Conservation (phyloP, 2,888 invertebrate species). For the Zele albiditarsus region DNA sequence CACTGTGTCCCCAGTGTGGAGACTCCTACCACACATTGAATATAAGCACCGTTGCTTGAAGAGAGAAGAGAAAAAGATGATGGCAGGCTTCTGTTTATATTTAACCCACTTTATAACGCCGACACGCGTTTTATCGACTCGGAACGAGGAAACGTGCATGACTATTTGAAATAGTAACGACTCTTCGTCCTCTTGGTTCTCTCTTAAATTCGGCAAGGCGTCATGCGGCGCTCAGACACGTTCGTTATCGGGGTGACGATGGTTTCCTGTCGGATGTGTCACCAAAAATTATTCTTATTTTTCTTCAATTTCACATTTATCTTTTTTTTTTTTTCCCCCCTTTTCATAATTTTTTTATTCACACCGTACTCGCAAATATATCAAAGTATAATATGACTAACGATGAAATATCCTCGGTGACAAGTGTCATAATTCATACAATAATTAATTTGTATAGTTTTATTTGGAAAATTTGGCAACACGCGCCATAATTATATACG, state of each 20-base stretch:
- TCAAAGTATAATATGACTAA: neutral
- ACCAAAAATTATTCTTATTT: conserved; percentile 1
- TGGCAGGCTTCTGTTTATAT: conserved; percentile 49
- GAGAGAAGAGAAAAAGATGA: conserved; percentile 1
- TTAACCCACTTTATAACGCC: conserved; percentile 55
- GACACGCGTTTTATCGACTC: conserved; percentile 53
- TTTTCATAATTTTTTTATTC: neutral
- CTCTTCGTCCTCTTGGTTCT: neutral
- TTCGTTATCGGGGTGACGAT: conserved; percentile 53
- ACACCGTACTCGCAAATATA: neutral
- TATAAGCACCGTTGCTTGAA: conserved; percentile 25
- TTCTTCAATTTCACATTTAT: conserved; percentile 7
- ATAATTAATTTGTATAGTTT: conserved; percentile 2
- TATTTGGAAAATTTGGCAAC: neutral
- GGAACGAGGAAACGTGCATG: conserved; percentile 50
- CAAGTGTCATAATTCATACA: neutral
- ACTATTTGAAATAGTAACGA: conserved; percentile 43
- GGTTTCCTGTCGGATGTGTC: conserved; percentile 49
- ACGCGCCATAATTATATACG: neutral
- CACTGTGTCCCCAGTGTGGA: conserved; percentile 37
- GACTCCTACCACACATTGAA: conserved; percentile 30
- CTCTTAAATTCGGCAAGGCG: conserved; percentile 36
- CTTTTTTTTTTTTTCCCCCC: neutral
- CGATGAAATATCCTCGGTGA: neutral
- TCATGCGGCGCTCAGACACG: conserved; percentile 32